A percentile compares a stretch with the other conserved stretches of the same genome.
Evolutionary conservation across 2,113 vertebrate species (phyloP).

Genomic region (Chelonoidis abingdonii): DNA sequence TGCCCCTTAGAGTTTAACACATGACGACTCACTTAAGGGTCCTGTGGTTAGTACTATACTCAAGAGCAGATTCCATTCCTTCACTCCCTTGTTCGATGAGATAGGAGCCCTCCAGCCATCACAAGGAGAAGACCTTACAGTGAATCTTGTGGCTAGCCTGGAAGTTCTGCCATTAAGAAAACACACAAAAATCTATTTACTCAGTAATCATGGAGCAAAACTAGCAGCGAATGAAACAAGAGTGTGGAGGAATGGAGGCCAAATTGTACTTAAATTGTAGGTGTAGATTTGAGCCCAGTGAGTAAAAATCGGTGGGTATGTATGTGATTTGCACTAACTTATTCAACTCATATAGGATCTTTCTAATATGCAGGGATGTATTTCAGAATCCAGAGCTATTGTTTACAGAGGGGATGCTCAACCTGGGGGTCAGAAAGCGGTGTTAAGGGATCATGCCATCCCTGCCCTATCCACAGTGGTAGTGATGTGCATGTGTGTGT

Average conservation of each 20-base stretch:
- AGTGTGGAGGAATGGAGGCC: not conserved
- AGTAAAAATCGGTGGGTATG: rapidly evolving
- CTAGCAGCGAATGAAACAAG: not conserved
- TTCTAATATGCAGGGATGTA: not conserved
- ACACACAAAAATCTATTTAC: not conserved
- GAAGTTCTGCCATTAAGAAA: not conserved
- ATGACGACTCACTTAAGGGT: not conserved
- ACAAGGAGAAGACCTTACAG: not conserved
- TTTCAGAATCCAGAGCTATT: not conserved
- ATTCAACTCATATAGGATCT: not conserved
- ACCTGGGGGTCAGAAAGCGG: not conserved
- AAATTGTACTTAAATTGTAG: not conserved
- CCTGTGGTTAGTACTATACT: not conserved
- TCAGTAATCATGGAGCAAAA: not conserved
- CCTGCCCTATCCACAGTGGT: not conserved
- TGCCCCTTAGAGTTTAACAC: not conserved
- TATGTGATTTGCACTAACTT: not conserved
- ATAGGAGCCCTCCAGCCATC: not conserved
- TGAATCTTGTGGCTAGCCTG: not conserved
- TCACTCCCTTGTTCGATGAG: not conserved
- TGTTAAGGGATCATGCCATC: not conserved
- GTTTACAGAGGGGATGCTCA: not conserved
- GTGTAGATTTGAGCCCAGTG: not conserved
- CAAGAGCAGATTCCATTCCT: not conserved
- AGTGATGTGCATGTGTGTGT: too few relatives aligned